A percentile compares a stretch with the other conserved stretches of the same genome.
Conservation (phyloP, 2,888 invertebrate genomes). For the Biston stratarius region DNA sequence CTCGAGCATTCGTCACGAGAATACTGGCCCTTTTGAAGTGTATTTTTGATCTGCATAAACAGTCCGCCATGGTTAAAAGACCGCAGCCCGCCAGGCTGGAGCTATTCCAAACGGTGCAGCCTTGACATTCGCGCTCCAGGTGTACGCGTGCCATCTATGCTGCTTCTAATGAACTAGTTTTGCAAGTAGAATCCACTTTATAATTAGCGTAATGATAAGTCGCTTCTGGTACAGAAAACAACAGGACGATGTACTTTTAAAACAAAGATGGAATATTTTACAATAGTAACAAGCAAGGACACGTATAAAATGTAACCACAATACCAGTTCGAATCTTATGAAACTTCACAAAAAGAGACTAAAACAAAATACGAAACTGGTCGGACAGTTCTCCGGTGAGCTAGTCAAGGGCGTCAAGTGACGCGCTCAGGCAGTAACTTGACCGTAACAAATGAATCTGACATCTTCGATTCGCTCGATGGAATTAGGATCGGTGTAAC, state of each 20-base stretch:
- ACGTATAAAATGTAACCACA: slow-evolving; percentile 28
- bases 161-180: slow-evolving; percentile 59
- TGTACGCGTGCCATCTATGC: slow-evolving; percentile 65
- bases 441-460: slow-evolving; percentile 59
- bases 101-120: slow-evolving; percentile 75
- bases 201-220: slow-evolving; percentile 5
- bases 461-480: slow-evolving; percentile 51
- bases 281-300: slow-evolving; percentile 12
- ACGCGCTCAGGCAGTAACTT: slow-evolving; percentile 50
- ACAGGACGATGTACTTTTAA: neutral
- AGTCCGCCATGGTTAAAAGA: slow-evolving; percentile 18
- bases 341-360: slow-evolving; percentile 35
- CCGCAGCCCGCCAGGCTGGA: slow-evolving; percentile 66
- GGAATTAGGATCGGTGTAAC: slow-evolving; percentile 42
- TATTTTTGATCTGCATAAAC: slow-evolving; percentile 21
- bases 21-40: slow-evolving; percentile 10
- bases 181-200: slow-evolving; percentile 40
- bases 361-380: slow-evolving; percentile 38
- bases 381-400: slow-evolving; percentile 44
- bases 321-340: slow-evolving; percentile 32
- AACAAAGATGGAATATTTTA: slow-evolving; percentile 1
- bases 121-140: slow-evolving; percentile 83
- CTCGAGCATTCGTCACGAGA: neutral
- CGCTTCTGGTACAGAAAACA: neutral
- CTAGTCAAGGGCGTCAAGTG: slow-evolving; percentile 62